A percentile compares a stretch with the other conserved stretches of the same genome.
Evolutionary conservation across 2,113 vertebrate genomes (phyloP).

Genomic region (Martes martes): DNA sequence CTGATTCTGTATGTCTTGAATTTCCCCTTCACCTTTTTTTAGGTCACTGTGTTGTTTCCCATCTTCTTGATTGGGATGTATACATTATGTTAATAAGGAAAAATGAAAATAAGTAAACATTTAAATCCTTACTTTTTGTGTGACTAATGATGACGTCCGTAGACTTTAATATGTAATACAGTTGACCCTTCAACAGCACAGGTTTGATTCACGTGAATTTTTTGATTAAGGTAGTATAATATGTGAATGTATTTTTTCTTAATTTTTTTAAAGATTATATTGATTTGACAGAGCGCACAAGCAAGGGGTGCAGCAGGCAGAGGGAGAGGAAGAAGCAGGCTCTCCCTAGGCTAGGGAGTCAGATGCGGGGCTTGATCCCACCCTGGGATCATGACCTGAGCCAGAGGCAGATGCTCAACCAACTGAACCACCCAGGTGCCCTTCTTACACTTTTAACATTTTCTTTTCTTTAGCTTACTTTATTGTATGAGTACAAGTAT

Average conservation of each 20-base stretch:
- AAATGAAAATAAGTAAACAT: not conserved
- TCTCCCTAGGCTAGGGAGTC: no score
- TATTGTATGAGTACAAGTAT: not conserved
- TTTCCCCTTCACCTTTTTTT: not conserved
- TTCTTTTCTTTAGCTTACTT: not conserved
- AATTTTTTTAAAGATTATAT: not conserved
- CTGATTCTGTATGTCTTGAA: not conserved
- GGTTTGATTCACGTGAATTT: not conserved
- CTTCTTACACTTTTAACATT: not conserved
- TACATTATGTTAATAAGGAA: not conserved
- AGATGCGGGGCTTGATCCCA: not conserved
- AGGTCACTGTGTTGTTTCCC: not conserved
- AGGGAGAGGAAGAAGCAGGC: not conserved
- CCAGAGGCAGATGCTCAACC: not conserved
- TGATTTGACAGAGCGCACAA: not conserved
- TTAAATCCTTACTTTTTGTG: conserved; percentile 7
- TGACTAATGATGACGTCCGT: not conserved
- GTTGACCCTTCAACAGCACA: not conserved
- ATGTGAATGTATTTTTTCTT: not conserved
- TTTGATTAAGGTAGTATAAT: not conserved
- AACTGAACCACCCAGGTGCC: not conserved
- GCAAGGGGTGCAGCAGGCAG: not conserved
- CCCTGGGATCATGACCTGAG: not conserved
- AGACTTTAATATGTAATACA: not conserved
- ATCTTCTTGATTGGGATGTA: not conserved